Evolutionary conservation across 2,113 vertebrate genomes (phyloP).

Genomic region (Tragelaphus buxtoni): DNA sequence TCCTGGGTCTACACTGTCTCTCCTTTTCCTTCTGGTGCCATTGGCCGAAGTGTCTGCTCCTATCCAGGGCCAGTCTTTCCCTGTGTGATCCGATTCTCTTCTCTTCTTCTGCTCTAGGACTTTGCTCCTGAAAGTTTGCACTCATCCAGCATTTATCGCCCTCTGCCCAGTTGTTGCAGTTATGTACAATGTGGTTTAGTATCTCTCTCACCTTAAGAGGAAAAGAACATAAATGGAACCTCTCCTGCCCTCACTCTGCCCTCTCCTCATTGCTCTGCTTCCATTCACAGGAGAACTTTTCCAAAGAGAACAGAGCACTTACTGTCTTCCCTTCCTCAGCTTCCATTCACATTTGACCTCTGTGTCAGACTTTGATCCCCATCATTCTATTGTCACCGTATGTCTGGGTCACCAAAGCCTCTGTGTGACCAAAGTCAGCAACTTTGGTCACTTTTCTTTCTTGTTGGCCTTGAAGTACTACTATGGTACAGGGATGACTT

Average conservation of each 20-base stretch:
- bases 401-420: neutral
- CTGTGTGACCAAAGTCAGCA: neutral
- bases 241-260: neutral
- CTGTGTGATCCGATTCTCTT: neutral
- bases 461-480: neutral
- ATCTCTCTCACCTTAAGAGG: neutral
- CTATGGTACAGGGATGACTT: neutral
- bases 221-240: neutral
- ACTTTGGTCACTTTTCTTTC: neutral
- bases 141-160: neutral
- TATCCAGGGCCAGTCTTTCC: neutral
- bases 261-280: neutral
- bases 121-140: neutral
- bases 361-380: neutral
- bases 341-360: neutral
- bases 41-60: neutral
- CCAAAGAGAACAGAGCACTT: neutral
- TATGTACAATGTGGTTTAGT: neutral
- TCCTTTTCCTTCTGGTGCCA: neutral
- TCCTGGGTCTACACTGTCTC: neutral
- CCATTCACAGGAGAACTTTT: neutral
- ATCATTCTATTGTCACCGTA: neutral
- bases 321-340: neutral
- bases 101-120: neutral
- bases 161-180: neutral